Base-by-base conservation (phyloP, 2,113 vertebrate genomes). In the Ranitomeya imitator region DNA sequence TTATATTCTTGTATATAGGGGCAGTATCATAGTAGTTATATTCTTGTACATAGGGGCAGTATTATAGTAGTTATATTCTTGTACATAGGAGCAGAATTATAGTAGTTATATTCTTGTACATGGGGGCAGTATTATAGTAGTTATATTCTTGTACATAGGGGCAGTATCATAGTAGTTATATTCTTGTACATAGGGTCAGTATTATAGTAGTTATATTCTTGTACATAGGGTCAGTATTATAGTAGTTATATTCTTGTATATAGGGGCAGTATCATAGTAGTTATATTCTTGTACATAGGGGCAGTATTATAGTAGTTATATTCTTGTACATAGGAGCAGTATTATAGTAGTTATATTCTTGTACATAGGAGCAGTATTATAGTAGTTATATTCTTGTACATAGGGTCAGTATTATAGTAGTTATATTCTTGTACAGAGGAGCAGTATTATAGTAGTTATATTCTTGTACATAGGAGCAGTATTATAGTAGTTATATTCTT, bases 21-120 rank as follows among this genome's bases (percentile, higher is more conserved):
- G 63, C 19, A 67, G 21, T n/a, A 67, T 67, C 23, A 67, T 67
- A 67, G 63, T 67, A 10, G 19, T 23, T n/a, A 67, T 67, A n/a
- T 67, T 67, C 63, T 67, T 67, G 63, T n/a, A 23, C 10, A 63
- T 19, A 63, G 61, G 61, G 6, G n/a, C 6, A 12, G 5, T 6
- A 67, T 67, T 67, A 67, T 67, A 67, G 63, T 67, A 67, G 63
- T 67, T 67, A 67, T 67, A 23, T 67, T 67, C 63, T 67, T 67
- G 63, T 67, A 67, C 8, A n/a, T 67, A 23, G 63, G 63, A 21
- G 61, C 21, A 67, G 63, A 23, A 67, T 67, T 67, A 67, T 67
- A n/a, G 63, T 67, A 67, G 19, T n/a, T 67, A n/a, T 67, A 67
- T 67, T 67, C 21, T 67, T n/a, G 63, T 67, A 67, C 8, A 67